These are phyloP conservation scores for Pseudomugil gertrudae DNA, from an alignment of 2,797 vertebrate genomes.

Conservation along the genomic window DNA sequence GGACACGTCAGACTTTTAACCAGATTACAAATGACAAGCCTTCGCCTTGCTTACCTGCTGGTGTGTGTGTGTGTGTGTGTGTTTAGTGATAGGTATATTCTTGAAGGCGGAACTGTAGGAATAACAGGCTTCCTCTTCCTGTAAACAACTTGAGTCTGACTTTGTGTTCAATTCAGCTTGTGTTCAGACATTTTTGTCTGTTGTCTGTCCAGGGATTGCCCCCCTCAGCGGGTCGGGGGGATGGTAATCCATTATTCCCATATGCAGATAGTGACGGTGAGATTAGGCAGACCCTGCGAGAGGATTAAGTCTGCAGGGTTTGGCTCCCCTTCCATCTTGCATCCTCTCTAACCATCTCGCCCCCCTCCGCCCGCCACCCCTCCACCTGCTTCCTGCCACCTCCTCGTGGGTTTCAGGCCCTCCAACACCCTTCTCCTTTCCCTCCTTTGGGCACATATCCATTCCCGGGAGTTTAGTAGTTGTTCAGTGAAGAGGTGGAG, in stretches of 20 bases:
- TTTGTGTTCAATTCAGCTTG: no score
- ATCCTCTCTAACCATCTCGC: slow-evolving; percentile 48
- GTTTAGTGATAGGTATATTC: not conserved
- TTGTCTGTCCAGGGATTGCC: slow-evolving; percentile 44
- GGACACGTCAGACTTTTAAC: slow-evolving; percentile 32
- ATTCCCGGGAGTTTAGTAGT: slow-evolving; percentile 59
- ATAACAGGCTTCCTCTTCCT: slow-evolving; percentile 1
- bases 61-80: not conserved
- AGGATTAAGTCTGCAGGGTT: slow-evolving; percentile 71
- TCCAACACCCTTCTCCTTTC: slow-evolving; percentile 35
- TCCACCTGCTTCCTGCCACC: slow-evolving; percentile 41
- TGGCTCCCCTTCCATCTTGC: slow-evolving; percentile 57
- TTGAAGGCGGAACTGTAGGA: not conserved
- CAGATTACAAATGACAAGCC: slow-evolving; percentile 22
- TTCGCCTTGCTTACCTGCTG: slow-evolving; percentile 23
- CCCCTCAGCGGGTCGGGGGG: slow-evolving; percentile 48
- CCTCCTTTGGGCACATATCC: slow-evolving; percentile 52
- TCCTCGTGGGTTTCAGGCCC: slow-evolving; percentile 39
- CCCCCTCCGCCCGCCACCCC: slow-evolving; percentile 24
- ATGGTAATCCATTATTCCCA: slow-evolving; percentile 75
- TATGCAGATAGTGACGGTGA: slow-evolving; percentile 72
- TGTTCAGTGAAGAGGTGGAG: slow-evolving; percentile 54
- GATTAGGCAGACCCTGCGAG: slow-evolving; percentile 77
- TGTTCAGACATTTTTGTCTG: slow-evolving; percentile 26
- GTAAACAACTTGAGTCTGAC: slow-evolving; percentile 14